phyloP scores from a whole-genome alignment of 1,140 invertebrate species.

The Lanistes nyassanus region DNA sequence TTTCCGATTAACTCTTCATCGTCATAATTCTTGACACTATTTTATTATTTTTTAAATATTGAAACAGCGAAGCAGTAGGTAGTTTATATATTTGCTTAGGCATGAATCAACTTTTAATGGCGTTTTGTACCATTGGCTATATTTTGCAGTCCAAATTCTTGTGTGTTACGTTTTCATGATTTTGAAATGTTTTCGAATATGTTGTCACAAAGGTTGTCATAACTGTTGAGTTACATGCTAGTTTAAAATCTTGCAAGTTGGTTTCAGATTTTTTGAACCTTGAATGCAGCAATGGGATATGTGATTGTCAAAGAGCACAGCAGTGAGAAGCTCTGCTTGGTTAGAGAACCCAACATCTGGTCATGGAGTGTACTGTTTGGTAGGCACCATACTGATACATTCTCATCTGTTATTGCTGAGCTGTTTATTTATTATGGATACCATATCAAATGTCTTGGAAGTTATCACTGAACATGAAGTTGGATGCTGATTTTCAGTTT shows the following conservation, averaged over 20 bases:
- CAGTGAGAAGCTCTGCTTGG: slow-evolving; percentile 9
- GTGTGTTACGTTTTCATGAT: too few relatives aligned
- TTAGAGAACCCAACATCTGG: slow-evolving; percentile 19
- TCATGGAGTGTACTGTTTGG: slow-evolving; percentile 24
- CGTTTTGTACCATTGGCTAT: too few relatives aligned
- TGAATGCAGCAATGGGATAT: slow-evolving; percentile 17
- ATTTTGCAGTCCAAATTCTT: too few relatives aligned
- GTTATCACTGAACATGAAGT: neutral
- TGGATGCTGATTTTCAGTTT: neutral
- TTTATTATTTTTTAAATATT: too few relatives aligned
- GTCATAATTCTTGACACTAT: too few relatives aligned
- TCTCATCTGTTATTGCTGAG: too few relatives aligned
- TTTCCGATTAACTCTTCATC: too few relatives aligned
- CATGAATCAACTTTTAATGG: too few relatives aligned
- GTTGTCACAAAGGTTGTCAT: neutral
- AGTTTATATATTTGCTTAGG: too few relatives aligned
- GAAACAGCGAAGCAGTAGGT: too few relatives aligned
- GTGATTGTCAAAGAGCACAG: slow-evolving; percentile 18
- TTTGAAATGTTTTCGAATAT: too few relatives aligned
- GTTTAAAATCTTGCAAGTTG: neutral
- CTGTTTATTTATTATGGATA: neutral
- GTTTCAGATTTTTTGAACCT: neutral
- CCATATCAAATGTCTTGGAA: neutral
- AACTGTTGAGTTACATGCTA: neutral
- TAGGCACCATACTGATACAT: neutral